Base-by-base conservation (phyloP, 1,140 invertebrate genomes). In the Magallana angulata region DNA sequence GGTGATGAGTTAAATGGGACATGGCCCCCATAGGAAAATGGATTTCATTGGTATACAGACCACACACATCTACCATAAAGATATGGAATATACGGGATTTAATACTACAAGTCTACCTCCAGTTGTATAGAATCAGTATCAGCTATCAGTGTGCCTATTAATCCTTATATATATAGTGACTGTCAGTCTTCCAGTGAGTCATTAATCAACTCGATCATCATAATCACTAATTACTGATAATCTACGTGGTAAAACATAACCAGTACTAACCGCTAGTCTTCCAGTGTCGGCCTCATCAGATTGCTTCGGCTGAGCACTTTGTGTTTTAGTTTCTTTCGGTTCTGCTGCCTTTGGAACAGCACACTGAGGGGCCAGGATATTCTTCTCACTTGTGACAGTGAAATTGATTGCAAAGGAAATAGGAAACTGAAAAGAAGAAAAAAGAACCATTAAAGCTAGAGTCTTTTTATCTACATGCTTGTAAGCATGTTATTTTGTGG, bases 371-470 rank as follows among this genome's bases (percentile, higher is more conserved):
- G 16, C 82, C 30, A 84, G 16, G 11, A 36, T 59, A 16, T 62
- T 84, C 82, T 84, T 84, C 60, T 60, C 58, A 30, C 48, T 84
- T 8, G 24, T 84, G 16, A 84, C 82, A 60, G n/a, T 84, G 24
- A 84, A 84, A 62, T 84, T 59, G 57, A 84, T 84, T 24, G 82
- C 82, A 84, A 84, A 84, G n/a, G 82, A 84, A 14, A 84, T 62
- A 9, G 57, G 82, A 62, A 58, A 84, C 82, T 84, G 58, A n/a
- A 84, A 84, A 11, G 56, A n/a, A 16, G 24, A 24, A 18, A 62
- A 36, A 60, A 62, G 9, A 48, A 48, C 36, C 2, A 48, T 4
- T 4, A 5, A 48, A 48, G 36, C 36, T 48, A 48, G 36, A 24
- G 24, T 24, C 24, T 24, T 24, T 24, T 24, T 24, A 24, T 24